Percentiles rank a stretch among this genome's conserved stretches.
These are phyloP conservation scores for Sarotherodon lohbergeri DNA, from an alignment of 2,113 vertebrate genomes.

Conservation along the genomic window DNA sequence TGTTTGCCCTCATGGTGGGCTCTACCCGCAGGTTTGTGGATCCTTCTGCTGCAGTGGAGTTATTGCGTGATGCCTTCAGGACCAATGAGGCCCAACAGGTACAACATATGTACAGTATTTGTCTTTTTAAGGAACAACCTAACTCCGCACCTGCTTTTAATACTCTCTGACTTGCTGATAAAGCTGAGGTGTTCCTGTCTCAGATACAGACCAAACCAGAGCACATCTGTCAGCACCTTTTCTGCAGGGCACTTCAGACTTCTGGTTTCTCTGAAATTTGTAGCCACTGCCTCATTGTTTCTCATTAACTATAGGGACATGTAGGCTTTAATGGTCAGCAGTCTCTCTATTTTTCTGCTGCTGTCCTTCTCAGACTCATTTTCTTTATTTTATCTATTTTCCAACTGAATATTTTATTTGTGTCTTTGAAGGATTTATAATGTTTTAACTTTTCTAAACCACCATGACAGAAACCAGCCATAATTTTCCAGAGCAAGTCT, in stretches of 20 bases:
- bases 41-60: constrained; percentile 86
- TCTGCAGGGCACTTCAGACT: not conserved
- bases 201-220: not conserved
- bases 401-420: not conserved
- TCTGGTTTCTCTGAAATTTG: not conserved
- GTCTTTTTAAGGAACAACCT: not conserved
- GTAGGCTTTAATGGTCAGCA: not conserved
- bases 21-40: constrained; percentile 90
- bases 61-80: constrained; percentile 86
- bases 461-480: not conserved
- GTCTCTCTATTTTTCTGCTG: not conserved
- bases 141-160: not conserved
- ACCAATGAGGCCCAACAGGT: constrained; percentile 95
- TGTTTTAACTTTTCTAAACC: not conserved
- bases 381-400: not conserved
- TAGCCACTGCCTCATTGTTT: not conserved
- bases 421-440: not conserved
- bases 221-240: not conserved
- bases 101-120: not conserved
- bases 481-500: not conserved
- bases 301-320: not conserved
- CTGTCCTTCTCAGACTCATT: not conserved
- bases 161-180: not conserved
- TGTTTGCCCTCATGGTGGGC: constrained; percentile 93
- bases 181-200: not conserved